Percentiles rank a stretch among this genome's conserved stretches.
Conservation (phyloP, 2,113 vertebrate species). For the Anser cygnoides region DNA sequence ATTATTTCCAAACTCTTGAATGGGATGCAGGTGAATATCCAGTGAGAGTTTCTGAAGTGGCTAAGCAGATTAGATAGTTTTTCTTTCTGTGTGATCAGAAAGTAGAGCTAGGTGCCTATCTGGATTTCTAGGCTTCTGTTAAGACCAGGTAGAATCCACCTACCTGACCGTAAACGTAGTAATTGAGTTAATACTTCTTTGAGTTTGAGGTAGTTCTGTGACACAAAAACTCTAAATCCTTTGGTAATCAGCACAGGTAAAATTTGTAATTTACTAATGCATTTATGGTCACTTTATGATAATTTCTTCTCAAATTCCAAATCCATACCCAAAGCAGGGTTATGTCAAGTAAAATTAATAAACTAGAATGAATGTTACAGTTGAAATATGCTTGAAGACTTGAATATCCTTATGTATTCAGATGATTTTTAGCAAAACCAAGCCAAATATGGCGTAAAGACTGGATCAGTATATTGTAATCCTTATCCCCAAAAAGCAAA, state of each 20-base stretch:
- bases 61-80: background rate
- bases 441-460: background rate
- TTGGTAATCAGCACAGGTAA: background rate
- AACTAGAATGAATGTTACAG: background rate
- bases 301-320: background rate
- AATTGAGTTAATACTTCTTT: background rate
- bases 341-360: background rate
- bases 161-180: background rate
- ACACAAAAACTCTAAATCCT: background rate
- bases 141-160: background rate
- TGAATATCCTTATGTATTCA: accelerated
- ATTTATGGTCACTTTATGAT: background rate
- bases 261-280: background rate
- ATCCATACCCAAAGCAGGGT: background rate
- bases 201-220: background rate
- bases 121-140: background rate
- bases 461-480: accelerated
- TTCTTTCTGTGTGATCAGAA: background rate
- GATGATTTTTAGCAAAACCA: background rate
- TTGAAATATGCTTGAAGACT: background rate
- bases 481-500: accelerated
- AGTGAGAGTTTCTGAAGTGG: background rate
- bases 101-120: background rate
- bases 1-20: background rate
- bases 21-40: background rate